A percentile compares a stretch with the other conserved stretches of the same genome.
Evolutionary conservation across 2,888 invertebrate genomes (phyloP).

Genomic region (Chrysolina americana): DNA sequence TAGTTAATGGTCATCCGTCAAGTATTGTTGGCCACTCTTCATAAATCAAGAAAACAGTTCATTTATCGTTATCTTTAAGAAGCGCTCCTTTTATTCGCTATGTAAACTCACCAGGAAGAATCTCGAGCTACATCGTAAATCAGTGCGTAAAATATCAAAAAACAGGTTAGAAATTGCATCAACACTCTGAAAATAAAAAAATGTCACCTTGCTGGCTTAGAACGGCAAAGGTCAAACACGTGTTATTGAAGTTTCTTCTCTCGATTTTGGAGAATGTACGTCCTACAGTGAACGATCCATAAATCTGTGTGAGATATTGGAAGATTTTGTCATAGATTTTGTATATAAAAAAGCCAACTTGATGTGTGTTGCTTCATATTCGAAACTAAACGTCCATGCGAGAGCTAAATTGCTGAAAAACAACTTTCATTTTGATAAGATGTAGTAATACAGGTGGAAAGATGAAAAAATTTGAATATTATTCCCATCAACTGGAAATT

Average conservation of each 20-base stretch:
- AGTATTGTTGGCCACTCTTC: no score
- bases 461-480: slow-evolving; percentile 6
- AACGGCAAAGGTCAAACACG: slow-evolving; percentile 53
- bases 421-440: slow-evolving; percentile 20
- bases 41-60: background rate
- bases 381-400: background rate
- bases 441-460: slow-evolving; percentile 8
- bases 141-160: slow-evolving; percentile 28
- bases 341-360: slow-evolving; percentile 39
- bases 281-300: slow-evolving; percentile 52
- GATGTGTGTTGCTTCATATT: slow-evolving; percentile 31
- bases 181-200: slow-evolving; percentile 44
- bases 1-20: no score
- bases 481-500: background rate
- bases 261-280: slow-evolving; percentile 53
- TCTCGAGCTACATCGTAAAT: background rate
- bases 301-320: slow-evolving; percentile 53
- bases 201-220: slow-evolving; percentile 50
- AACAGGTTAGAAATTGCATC: slow-evolving; percentile 34
- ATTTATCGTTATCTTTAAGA: background rate
- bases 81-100: slow-evolving; percentile 5
- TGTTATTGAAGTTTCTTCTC: slow-evolving; percentile 51
- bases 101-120: slow-evolving; percentile 19
- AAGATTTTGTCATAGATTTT: slow-evolving; percentile 47
- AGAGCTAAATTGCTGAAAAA: slow-evolving; percentile 13